Percentiles rank a stretch among this genome's conserved stretches.
Conservation (phyloP, 2,797 vertebrate genomes). For the Sebastes nivosus region DNA sequence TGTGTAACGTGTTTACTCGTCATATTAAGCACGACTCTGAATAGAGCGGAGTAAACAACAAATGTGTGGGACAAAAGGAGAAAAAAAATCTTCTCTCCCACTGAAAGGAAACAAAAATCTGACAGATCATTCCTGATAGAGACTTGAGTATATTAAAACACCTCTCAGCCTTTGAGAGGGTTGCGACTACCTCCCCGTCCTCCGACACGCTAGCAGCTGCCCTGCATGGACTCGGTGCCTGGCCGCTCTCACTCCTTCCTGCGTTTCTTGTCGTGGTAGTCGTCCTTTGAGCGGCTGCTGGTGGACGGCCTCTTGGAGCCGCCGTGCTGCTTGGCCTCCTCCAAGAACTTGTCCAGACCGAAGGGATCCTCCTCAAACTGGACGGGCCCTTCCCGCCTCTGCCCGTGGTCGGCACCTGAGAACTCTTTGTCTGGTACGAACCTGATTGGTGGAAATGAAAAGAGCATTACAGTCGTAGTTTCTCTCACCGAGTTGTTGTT, state of each 20-base stretch:
- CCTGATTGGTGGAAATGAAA: constrained; percentile 37
- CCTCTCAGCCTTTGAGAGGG: too few species aligned
- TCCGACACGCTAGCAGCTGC: not conserved
- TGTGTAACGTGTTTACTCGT: too few species aligned
- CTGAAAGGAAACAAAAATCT: too few species aligned
- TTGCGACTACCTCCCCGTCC: not conserved
- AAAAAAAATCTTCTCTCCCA: too few species aligned
- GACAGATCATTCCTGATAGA: too few species aligned
- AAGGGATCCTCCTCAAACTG: constrained; percentile 99
- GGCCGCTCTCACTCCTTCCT: constrained; percentile 89
- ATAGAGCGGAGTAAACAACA: too few species aligned
- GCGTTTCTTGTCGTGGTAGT: constrained; percentile 98
- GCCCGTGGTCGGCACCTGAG: constrained; percentile 90
- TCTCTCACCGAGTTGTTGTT: not conserved
- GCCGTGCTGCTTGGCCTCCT: constrained; percentile 97
- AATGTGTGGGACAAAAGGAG: too few species aligned
- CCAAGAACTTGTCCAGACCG: constrained; percentile 98
- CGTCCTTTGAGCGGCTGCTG: constrained; percentile 93
- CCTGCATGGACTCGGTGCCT: not conserved
- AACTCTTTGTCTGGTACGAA: constrained; percentile 96
- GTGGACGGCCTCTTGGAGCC: constrained; percentile 95
- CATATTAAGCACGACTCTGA: too few species aligned
- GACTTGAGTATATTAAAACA: too few species aligned
- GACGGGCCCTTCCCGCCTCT: constrained; percentile 92
- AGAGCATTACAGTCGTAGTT: not conserved